Conservation (phyloP, 2,113 vertebrate genomes). For the Laticauda colubrina region DNA sequence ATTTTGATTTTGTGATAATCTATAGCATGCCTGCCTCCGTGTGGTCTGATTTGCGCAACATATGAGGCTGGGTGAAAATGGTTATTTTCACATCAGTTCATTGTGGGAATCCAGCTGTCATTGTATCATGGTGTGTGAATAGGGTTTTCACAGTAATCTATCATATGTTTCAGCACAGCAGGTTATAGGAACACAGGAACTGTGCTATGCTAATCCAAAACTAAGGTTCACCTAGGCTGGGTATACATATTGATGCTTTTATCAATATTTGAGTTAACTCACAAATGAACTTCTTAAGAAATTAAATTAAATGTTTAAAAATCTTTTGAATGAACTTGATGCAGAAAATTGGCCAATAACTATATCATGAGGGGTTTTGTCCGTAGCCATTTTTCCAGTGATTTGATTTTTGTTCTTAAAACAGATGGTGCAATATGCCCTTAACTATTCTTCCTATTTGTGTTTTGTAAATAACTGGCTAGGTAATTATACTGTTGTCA, state of each 20-base stretch:
- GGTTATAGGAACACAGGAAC: not conserved
- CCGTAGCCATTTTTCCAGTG: not conserved
- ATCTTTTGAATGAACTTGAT: not conserved
- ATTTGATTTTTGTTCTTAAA: conserved; percentile 36
- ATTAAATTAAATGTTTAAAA: not conserved
- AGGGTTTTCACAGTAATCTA: not conserved
- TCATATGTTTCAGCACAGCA: not conserved
- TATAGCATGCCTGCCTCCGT: not conserved
- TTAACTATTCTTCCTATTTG: conserved; percentile 10
- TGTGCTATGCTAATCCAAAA: not conserved
- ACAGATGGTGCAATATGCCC: conserved; percentile 16
- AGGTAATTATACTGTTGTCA: conserved; percentile 41
- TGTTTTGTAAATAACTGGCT: not conserved
- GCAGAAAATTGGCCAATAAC: conserved; percentile 1
- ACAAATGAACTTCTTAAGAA: not conserved
- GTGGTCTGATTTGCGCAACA: not conserved
- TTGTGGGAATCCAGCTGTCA: not conserved
- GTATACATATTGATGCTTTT: not conserved
- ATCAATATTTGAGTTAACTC: not conserved
- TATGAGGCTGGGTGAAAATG: not conserved
- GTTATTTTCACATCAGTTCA: not conserved
- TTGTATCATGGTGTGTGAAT: not conserved
- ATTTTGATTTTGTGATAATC: not conserved
- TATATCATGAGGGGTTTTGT: conserved; percentile 27
- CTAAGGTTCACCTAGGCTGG: not conserved